Conservation (phyloP, 2,797 vertebrate species). For the Poecilia gillii region DNA sequence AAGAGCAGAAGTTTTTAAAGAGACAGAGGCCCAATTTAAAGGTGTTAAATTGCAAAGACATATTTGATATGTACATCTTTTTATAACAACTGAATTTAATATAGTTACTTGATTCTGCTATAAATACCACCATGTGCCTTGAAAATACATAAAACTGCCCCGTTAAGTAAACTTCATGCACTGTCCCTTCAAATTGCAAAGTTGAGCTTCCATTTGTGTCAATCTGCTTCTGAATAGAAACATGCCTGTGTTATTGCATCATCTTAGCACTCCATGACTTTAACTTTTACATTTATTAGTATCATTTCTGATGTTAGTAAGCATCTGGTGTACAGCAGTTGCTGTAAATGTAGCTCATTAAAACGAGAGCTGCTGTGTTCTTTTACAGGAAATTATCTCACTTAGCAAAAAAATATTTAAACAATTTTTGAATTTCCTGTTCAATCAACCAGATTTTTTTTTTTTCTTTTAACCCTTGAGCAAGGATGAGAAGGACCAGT, state of each 20-base stretch:
- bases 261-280: background rate
- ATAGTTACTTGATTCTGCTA: no score
- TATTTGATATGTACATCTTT: no score
- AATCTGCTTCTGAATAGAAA: conserved; percentile 12
- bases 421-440: background rate
- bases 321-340: background rate
- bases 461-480: background rate
- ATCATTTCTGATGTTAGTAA: background rate
- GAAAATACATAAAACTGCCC: no score
- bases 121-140: no score
- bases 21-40: no score
- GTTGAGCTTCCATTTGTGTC: background rate
- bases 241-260: conserved; percentile 11
- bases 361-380: background rate
- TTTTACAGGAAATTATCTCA: conserved; percentile 2
- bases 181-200: background rate
- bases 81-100: no score
- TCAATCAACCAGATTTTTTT: background rate
- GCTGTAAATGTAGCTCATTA: background rate
- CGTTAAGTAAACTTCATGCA: conserved; percentile 2
- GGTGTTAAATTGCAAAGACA: no score
- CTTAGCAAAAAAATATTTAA: background rate
- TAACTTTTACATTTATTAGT: background rate
- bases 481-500: background rate
- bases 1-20: no score